These are phyloP conservation scores for Liopterus haemorrhoidalis DNA, from an alignment of 2,888 invertebrate species.

Conservation along the genomic window DNA sequence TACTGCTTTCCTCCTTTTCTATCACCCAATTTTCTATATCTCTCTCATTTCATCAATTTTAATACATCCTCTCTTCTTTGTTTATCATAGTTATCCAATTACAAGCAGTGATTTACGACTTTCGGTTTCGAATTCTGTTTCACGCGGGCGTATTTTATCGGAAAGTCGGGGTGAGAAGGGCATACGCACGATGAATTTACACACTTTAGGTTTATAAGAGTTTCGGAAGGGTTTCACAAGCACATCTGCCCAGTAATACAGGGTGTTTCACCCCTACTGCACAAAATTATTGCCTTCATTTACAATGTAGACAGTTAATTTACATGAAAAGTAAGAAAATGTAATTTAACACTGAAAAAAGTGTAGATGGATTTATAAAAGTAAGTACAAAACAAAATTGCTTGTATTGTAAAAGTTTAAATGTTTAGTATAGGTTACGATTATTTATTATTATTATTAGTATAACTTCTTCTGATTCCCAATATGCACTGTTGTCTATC, in stretches of 20 bases:
- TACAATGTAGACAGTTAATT: conserved; percentile 36
- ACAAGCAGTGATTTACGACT: conserved; percentile 20
- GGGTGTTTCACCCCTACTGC: not conserved
- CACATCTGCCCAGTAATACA: conserved; percentile 1
- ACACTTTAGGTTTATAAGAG: conserved; percentile 11
- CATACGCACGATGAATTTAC: conserved; percentile 2
- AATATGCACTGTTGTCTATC: too few species aligned
- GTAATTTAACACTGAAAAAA: too few species aligned
- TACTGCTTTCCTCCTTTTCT: too few species aligned
- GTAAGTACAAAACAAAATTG: too few species aligned
- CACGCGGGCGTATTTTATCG: conserved; percentile 21
- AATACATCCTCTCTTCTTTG: conserved; percentile 21
- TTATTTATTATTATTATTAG: too few species aligned
- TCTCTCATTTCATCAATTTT: too few species aligned
- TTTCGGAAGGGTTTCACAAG: conserved; percentile 15
- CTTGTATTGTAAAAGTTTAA: too few species aligned
- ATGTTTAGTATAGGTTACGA: too few species aligned
- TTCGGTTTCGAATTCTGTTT: conserved; percentile 18
- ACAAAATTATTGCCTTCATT: conserved; percentile 37
- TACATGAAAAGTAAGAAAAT: too few species aligned
- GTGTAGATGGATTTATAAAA: too few species aligned
- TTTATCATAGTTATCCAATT: conserved; percentile 25
- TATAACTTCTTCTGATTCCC: too few species aligned
- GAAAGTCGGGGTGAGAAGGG: conserved; percentile 1
- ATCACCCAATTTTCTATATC: too few species aligned